Base-by-base conservation (phyloP, 2,888 invertebrate species). In the Stegana nigrithorax region DNA sequence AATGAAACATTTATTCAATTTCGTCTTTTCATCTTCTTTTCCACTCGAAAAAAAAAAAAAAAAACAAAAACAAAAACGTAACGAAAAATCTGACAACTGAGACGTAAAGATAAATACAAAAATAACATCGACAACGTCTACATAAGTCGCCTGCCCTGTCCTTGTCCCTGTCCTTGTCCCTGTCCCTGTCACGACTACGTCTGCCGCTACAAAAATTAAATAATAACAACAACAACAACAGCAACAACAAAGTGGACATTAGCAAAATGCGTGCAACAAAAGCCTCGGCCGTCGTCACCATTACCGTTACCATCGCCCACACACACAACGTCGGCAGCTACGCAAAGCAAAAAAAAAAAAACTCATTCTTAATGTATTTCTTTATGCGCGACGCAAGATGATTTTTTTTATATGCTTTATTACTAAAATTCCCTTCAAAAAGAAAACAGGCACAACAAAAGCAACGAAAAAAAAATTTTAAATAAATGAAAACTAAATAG, bases 401-500 rank as follows among this genome's bases (percentile, higher is more conserved):
- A 1, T 8, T 25, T 12, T n/a, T 50, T 50, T 55, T 5, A 36
- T 19, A 8, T 65, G 6, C n/a, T 73, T 73, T 78, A 73, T 75
- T 74, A 73, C n/a, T n/a, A 75, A 75, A 66, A 67, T 71, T 78
- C 72, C 67, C 74, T 73, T 75, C 78, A 76, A n/a, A n/a, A n/a
- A n/a, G n/a, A n/a, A n/a, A n/a, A n/a, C n/a, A n/a, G n/a, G n/a
- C n/a, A n/a, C n/a, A 39, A 50, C 25, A 45, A 50, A 50, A 50
- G n/a, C 25, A 47, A 23, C 6, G 23, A 47, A 47, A 25, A 47
- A 17, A 21, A 25, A 47, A 47, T 12, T 8, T 65, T 72, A 78
- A 73, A 72, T 76, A 78, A 78, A 74, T 76, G 77, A 72, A 78
- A 75, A 78, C 79, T 70, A 75, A 76, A 78, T 78, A 75, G 73